phyloP scores from a whole-genome alignment of 2,797 vertebrate species.

The Liparis tanakae region DNA sequence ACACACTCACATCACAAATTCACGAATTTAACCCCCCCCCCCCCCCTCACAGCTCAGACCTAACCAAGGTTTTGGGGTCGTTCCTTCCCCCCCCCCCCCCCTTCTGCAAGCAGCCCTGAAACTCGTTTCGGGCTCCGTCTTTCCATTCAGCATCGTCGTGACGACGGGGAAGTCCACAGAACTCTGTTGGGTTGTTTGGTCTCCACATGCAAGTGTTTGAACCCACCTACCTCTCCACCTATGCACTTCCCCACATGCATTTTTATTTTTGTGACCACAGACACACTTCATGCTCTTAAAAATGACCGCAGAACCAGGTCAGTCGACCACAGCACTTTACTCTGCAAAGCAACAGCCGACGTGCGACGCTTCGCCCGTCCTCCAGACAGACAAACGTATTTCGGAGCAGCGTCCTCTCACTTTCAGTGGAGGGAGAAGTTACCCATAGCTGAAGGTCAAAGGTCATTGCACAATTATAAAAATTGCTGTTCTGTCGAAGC shows the following conservation, averaged over 20 bases:
- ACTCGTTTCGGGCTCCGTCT: conserved; percentile 35
- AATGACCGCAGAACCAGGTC: conserved; percentile 58
- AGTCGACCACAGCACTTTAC: conserved; percentile 77
- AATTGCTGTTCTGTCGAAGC: conserved; percentile 71
- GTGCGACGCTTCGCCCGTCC: conserved; percentile 57
- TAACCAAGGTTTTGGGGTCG: conserved; percentile 37
- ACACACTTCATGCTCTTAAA: conserved; percentile 76
- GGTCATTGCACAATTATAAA: conserved; percentile 68
- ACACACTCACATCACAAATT: conserved; percentile 68
- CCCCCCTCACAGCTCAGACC: conserved; percentile 55
- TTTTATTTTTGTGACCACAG: conserved; percentile 71
- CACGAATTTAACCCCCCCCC: conserved; percentile 55
- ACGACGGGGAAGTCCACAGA: conserved; percentile 51
- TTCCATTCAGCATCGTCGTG: conserved; percentile 39
- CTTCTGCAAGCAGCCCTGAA: conserved; percentile 18
- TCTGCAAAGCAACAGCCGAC: conserved; percentile 65
- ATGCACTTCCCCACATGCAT: conserved; percentile 68
- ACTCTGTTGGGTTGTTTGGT: conserved; percentile 69
- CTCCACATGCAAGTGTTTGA: conserved; percentile 77
- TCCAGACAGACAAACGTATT: conserved; percentile 44
- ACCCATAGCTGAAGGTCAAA: conserved; percentile 61
- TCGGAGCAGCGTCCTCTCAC: conserved; percentile 53
- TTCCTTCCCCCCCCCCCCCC: conserved; percentile 8
- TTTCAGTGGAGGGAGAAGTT: conserved; percentile 35
- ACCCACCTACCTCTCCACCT: conserved; percentile 81